phyloP scores from a whole-genome alignment of 37 sponge, comb jelly and placozoan species.

The Halisarca cf. caerulea region DNA sequence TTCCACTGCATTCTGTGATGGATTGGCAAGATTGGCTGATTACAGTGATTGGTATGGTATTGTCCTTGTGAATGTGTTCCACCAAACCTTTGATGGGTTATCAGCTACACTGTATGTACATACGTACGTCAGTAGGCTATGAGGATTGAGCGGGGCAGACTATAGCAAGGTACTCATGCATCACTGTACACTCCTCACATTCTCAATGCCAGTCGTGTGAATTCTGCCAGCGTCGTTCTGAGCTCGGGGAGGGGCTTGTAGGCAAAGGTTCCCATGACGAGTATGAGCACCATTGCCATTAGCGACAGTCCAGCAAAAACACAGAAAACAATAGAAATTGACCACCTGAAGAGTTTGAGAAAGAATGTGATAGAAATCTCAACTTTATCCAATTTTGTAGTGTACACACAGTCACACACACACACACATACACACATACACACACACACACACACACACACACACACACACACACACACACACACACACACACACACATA shows the following conservation, averaged over 20 bases:
- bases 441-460: slow-evolving; percentile 1
- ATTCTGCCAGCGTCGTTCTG: neutral
- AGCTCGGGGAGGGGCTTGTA: neutral
- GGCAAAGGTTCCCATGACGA: neutral
- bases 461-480: neutral
- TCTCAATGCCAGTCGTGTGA: neutral
- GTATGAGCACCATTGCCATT: neutral
- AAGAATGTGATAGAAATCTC: neutral
- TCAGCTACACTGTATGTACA: too few species aligned
- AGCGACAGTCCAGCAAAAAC: neutral
- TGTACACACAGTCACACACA: neutral
- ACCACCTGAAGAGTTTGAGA: neutral
- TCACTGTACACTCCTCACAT: neutral
- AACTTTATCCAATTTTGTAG: too few species aligned
- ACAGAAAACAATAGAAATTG: neutral
- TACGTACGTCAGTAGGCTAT: too few species aligned
- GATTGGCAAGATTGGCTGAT: too few species aligned
- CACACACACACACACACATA: too few species aligned
- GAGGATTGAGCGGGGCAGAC: too few species aligned
- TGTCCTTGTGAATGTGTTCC: too few species aligned
- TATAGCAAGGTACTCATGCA: too few species aligned
- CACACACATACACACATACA: neutral
- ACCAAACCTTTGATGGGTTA: too few species aligned
- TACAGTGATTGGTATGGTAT: too few species aligned
- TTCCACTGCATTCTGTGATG: too few species aligned